These are phyloP conservation scores for Holotrichia oblita DNA, from an alignment of 1,140 invertebrate genomes.

Conservation along the genomic window DNA sequence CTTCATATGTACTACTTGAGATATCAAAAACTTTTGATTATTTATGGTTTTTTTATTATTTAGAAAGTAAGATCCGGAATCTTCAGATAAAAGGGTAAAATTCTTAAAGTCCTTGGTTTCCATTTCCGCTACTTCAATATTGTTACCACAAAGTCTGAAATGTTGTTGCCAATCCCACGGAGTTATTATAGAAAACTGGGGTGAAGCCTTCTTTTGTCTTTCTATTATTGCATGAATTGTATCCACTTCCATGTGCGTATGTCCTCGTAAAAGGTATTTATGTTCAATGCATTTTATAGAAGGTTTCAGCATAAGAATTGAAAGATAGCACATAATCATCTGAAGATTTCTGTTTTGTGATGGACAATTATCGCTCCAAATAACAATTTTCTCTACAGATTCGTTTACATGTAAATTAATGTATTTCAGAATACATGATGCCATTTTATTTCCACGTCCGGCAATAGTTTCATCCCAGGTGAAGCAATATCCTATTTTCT, in stretches of 20 bases:
- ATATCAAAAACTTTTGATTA: conserved; percentile 44
- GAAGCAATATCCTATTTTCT: conserved; percentile 44
- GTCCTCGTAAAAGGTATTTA: conserved; percentile 45
- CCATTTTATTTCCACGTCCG: conserved; percentile 38
- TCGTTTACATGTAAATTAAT: conserved; percentile 43
- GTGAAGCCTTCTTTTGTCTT: conserved; percentile 48
- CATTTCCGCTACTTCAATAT: conserved; percentile 42
- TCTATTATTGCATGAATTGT: conserved; percentile 46
- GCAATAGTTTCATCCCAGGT: conserved; percentile 40
- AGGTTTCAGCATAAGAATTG: conserved; percentile 44
- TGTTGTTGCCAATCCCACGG: conserved; percentile 45
- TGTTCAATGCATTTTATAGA: conserved; percentile 46
- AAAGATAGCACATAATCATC: conserved; percentile 43
- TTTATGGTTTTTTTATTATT: conserved; percentile 36
- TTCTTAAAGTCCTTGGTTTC: conserved; percentile 42
- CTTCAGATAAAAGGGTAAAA: conserved; percentile 42
- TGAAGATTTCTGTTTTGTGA: no score
- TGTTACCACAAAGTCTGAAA: conserved; percentile 42
- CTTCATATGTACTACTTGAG: conserved; percentile 42
- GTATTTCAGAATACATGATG: conserved; percentile 42
- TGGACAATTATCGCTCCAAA: no score
- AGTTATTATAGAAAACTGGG: conserved; percentile 44
- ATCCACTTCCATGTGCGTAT: conserved; percentile 44
- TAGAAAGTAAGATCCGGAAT: conserved; percentile 14
- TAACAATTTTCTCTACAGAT: conserved; percentile 34